These are phyloP conservation scores for Boleophthalmus pectinirostris DNA, from an alignment of 2,113 vertebrate species.

Conservation along the genomic window DNA sequence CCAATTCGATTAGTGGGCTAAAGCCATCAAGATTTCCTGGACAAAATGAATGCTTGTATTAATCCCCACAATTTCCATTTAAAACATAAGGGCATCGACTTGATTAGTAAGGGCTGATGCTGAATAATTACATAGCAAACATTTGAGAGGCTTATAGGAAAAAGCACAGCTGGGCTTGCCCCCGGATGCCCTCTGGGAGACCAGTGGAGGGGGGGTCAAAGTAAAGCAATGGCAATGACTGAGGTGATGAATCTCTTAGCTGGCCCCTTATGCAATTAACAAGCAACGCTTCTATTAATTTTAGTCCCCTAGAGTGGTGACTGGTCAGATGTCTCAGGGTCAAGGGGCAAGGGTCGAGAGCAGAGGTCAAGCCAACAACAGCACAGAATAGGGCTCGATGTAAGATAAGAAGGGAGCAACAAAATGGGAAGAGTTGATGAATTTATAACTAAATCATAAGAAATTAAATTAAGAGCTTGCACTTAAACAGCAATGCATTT, in stretches of 20 bases:
- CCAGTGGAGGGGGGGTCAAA: slow-evolving; percentile 84
- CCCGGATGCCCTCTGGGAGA: slow-evolving; percentile 93
- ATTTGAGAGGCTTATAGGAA: slow-evolving; percentile 84
- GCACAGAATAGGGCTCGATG: slow-evolving; percentile 60
- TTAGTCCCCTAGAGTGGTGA: slow-evolving; percentile 93
- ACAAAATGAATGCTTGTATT: slow-evolving; percentile 99
- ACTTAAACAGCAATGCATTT: slow-evolving; percentile 4
- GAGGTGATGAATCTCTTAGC: slow-evolving; percentile 99
- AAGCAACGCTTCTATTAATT: slow-evolving; percentile 98
- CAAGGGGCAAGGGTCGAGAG: slow-evolving; percentile 92
- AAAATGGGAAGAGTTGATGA: slow-evolving; percentile 58
- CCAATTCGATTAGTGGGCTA: slow-evolving; percentile 97
- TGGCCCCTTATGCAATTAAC: slow-evolving; percentile 99
- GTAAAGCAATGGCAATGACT: slow-evolving; percentile 99
- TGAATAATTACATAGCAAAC: slow-evolving; percentile 98
- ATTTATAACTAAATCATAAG: slow-evolving; percentile 78
- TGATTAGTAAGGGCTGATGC: slow-evolving; percentile 99
- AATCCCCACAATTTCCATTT: slow-evolving; percentile 99
- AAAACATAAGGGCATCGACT: slow-evolving; percentile 97
- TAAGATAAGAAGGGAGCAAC: slow-evolving; percentile 48
- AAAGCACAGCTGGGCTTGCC: slow-evolving; percentile 95
- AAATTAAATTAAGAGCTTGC: slow-evolving; percentile 37
- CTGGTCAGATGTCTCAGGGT: slow-evolving; percentile 98
- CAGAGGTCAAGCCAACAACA: slow-evolving; percentile 90
- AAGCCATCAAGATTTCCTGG: slow-evolving; percentile 98